phyloP scores from a whole-genome alignment of 1,140 invertebrate genomes.

The Copidosoma floridanum region DNA sequence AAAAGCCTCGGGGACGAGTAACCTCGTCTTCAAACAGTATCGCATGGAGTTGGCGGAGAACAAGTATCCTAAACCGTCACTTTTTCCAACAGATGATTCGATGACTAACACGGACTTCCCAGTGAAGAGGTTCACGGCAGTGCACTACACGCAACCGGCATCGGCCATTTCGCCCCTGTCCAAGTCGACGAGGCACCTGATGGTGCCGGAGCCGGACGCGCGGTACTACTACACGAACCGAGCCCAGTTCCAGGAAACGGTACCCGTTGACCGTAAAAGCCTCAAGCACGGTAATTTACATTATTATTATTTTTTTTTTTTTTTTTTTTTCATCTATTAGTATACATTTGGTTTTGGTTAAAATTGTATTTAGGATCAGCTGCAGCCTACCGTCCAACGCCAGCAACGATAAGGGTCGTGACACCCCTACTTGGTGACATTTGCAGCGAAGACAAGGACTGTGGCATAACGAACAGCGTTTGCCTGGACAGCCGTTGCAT shows the following conservation, averaged over 20 bases:
- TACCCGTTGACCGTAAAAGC: slow-evolving; percentile 61
- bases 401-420: slow-evolving; percentile 69
- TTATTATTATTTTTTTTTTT: not conserved
- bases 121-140: slow-evolving; percentile 70
- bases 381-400: slow-evolving; percentile 61
- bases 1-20: too few species aligned
- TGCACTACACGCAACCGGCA: slow-evolving; percentile 77
- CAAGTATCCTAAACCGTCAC: too few species aligned
- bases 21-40: too few species aligned
- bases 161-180: slow-evolving; percentile 72
- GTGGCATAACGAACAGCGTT: slow-evolving; percentile 68
- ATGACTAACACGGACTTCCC: slow-evolving; percentile 68
- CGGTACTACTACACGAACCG: slow-evolving; percentile 68
- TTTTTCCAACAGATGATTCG: slow-evolving; percentile 52
- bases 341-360: not conserved
- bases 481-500: slow-evolving; percentile 72
- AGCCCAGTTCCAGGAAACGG: slow-evolving; percentile 61
- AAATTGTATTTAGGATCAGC: slow-evolving; percentile 44
- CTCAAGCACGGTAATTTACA: slow-evolving; percentile 51
- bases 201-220: slow-evolving; percentile 69
- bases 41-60: too few species aligned
- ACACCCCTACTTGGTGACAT: slow-evolving; percentile 73
- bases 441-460: slow-evolving; percentile 72
- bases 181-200: slow-evolving; percentile 77
- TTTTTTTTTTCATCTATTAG: not conserved